Evolutionary conservation across 2,888 invertebrate genomes (phyloP), one percentile per base, ranked within the genome.

Genomic region (Mythimna albipuncta): DNA sequence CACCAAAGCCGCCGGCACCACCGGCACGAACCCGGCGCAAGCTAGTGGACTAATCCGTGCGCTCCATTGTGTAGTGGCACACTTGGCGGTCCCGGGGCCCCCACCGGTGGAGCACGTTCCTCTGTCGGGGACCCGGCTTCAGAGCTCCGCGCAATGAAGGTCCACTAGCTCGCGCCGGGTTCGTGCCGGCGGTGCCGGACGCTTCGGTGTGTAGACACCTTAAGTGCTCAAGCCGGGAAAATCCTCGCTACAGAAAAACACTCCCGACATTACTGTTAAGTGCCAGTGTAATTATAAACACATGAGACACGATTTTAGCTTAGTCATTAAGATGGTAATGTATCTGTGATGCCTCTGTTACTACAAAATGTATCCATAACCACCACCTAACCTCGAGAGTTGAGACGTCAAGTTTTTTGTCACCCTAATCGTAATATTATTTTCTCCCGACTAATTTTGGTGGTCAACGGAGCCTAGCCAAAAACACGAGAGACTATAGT

Each of bases 111-210:
- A 83, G 74, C 91, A 85, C 88, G 96, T 89, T 95, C 96, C 77
- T 95, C 95, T 4, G 85, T 84, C 2, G 91, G 97, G 74, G 92
- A 97, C 70, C 92, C 93, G 44, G 92, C 94, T 64, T 89, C 97
- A 2, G 97, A 97, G 64, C 96, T 97, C 16, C 96, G 95, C 4
- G 95, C 93, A 55, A 96, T 95, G 50, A 97, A 93, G 93, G 95
- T 90, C 82, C 96, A 26, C 26, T 26, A 26, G 26, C 2, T 26
- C 26, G 26, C 26, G 26, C 26, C 26, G 26, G 26, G 26, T 26
- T 26, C 26, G 26, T 26, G 26, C 26, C 26, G 26, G 26, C 2
- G 26, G 26, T 26, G 26, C 26, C 26, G 26, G 26, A 26, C 26
- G 26, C 26, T 26, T 26, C 26, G 26, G 26, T 26, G 26, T 26